phyloP scores from a whole-genome alignment of 2,888 invertebrate genomes.

The Rhagonycha fulva region DNA sequence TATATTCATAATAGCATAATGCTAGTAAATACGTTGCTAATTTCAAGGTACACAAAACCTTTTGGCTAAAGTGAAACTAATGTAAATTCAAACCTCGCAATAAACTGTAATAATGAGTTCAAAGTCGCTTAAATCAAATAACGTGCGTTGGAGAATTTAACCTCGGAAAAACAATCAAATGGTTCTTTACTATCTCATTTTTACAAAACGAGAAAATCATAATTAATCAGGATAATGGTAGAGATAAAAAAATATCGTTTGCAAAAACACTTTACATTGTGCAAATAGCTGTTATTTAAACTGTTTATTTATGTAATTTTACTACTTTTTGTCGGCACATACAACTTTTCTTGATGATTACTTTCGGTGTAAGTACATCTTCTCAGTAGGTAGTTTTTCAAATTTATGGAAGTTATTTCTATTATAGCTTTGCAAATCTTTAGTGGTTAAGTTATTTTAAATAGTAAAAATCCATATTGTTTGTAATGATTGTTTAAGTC shows the following conservation, averaged over 20 bases:
- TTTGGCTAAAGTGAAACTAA: neutral
- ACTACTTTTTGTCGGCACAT: conserved; percentile 1
- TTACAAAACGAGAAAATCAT: neutral
- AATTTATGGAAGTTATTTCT: neutral
- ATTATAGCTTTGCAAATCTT: neutral
- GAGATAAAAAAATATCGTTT: neutral
- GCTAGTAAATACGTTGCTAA: neutral
- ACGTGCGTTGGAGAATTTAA: neutral
- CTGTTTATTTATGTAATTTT: neutral
- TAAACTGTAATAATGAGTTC: neutral
- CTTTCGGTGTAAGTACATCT: neutral
- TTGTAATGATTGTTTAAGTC: neutral
- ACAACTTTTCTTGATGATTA: neutral
- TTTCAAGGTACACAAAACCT: neutral
- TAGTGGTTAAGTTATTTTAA: neutral
- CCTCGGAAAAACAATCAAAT: neutral
- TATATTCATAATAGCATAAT: too few species aligned
- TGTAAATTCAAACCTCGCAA: neutral
- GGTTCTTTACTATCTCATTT: neutral
- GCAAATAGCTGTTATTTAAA: neutral
- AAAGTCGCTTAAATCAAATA: neutral
- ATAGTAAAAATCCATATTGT: neutral
- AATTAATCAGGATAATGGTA: neutral
- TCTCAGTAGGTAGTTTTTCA: neutral
- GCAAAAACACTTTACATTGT: neutral